Evolutionary conservation across 2,888 invertebrate species (phyloP).

Genomic region (Phymatocera aterrima): DNA sequence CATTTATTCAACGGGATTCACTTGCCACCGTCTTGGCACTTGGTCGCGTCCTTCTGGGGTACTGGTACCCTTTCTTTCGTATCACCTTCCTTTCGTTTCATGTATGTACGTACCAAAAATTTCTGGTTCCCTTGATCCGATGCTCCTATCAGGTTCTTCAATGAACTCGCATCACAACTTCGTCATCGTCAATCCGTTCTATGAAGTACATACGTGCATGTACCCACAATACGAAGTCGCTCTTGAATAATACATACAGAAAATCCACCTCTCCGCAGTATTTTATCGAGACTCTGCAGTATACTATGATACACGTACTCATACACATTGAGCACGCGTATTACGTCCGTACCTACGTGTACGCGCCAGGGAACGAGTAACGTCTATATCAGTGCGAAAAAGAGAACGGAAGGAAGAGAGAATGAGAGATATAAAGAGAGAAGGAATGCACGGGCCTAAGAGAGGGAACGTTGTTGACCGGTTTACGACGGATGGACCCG

Average conservation of each 20-base stretch:
- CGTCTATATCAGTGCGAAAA: constrained; percentile 16
- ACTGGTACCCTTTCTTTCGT: not conserved
- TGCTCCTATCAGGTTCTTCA: too few relatives aligned
- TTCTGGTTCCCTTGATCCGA: too few relatives aligned
- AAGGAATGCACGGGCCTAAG: not conserved
- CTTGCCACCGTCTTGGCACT: not conserved
- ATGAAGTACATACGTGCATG: not conserved
- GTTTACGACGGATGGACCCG: constrained; percentile 52
- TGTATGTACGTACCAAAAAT: too few relatives aligned
- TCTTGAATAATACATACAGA: too few relatives aligned
- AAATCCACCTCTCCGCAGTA: not conserved
- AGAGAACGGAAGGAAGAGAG: not conserved
- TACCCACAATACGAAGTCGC: too few relatives aligned
- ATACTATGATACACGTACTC: not conserved
- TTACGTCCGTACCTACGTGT: not conserved
- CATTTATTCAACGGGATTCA: constrained; percentile 5
- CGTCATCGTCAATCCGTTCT: not conserved
- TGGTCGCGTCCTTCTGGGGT: not conserved
- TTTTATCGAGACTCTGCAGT: not conserved
- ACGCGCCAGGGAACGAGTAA: not conserved
- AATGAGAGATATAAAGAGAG: not conserved
- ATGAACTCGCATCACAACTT: too few relatives aligned
- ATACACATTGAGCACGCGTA: not conserved
- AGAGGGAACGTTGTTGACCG: constrained; percentile 49
- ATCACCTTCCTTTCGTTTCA: not conserved